Evolutionary conservation across 2,888 invertebrate genomes (phyloP), one percentile per base, ranked within the genome.

Genomic region (Latheticus oryzae): DNA sequence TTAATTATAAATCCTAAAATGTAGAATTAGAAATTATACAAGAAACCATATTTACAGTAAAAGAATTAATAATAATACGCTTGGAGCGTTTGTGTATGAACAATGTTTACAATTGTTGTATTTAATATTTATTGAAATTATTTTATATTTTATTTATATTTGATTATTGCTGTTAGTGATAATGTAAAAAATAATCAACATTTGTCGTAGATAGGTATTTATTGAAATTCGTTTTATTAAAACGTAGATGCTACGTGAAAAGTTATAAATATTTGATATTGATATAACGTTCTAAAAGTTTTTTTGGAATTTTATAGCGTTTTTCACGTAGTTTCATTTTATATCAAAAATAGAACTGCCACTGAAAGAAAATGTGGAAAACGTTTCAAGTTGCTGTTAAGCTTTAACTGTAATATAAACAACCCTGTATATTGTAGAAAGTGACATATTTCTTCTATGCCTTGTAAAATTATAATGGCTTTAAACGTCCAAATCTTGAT

Each of bases 321-420:
- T n/a, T 55, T 13, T 43, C 28, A 28, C 21, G 33, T 30, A 26
- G 38, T 15, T 7, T n/a, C 5, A 54, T 62, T 65, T 62, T 65
- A 67, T 69, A 70, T 69, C 67, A 71, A 67, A 48, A 64, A 69
- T 69, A 73, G 70, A 73, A 73, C 72, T 73, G 73, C 74, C 76
- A 74, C 73, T 70, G 58, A 42, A 51, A 57, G 43, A 43, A 62
- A 64, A 61, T 54, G 68, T 69, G 70, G 69, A 58, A 63, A 59
- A 66, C 61, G 59, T 63, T 65, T 65, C 65, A 62, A 67, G 68
- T 74, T 76, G 76, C 76, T 76, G 75, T 73, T 67, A 66, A 76
- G 76, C 76, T 76, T 76, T 76, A 76, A 76, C 67, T 75, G 74
- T 76, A 75, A 71, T 62, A 73, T 73, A 73, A 69, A 55, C 21